These are phyloP conservation scores for Eufriesea mexicana DNA, from an alignment of 1,140 invertebrate genomes.

Conservation along the genomic window DNA sequence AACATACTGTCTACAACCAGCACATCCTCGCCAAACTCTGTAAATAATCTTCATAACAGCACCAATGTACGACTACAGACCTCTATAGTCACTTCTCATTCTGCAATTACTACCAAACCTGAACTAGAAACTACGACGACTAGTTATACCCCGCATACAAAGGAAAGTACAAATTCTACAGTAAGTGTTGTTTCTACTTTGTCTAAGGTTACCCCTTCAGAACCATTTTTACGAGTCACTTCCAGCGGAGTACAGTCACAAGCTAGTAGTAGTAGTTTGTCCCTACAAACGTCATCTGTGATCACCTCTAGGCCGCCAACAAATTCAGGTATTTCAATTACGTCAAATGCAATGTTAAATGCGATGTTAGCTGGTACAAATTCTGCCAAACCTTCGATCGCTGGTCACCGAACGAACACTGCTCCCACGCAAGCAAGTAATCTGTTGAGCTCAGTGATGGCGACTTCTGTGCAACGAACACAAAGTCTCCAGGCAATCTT, in stretches of 20 bases:
- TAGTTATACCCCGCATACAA: constrained; percentile 75
- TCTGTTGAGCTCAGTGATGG: constrained; percentile 74
- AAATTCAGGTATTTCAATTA: constrained; percentile 75
- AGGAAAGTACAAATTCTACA: constrained; percentile 67
- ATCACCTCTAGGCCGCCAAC: constrained; percentile 51
- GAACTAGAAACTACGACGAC: constrained; percentile 71
- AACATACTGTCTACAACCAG: constrained; percentile 66
- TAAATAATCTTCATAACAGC: constrained; percentile 60
- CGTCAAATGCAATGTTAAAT: constrained; percentile 80
- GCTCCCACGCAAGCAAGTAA: constrained; percentile 76
- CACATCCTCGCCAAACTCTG: constrained; percentile 61
- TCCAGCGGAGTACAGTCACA: constrained; percentile 68
- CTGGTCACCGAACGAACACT: constrained; percentile 72
- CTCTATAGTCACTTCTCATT: constrained; percentile 25
- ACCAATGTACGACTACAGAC: constrained; percentile 64
- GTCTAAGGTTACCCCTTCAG: constrained; percentile 61
- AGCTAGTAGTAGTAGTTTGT: constrained; percentile 45
- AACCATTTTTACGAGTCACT: constrained; percentile 71
- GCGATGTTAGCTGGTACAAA: constrained; percentile 78
- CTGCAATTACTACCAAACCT: constrained; percentile 47
- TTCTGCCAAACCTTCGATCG: constrained; percentile 75
- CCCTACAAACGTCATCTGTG: constrained; percentile 55
- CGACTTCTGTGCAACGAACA: constrained; percentile 70
- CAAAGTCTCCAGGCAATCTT: constrained; percentile 76
- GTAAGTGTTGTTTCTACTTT: constrained; percentile 71